Evolutionary conservation across 1,140 invertebrate genomes (phyloP).

Genomic region (Papilio dardanus): DNA sequence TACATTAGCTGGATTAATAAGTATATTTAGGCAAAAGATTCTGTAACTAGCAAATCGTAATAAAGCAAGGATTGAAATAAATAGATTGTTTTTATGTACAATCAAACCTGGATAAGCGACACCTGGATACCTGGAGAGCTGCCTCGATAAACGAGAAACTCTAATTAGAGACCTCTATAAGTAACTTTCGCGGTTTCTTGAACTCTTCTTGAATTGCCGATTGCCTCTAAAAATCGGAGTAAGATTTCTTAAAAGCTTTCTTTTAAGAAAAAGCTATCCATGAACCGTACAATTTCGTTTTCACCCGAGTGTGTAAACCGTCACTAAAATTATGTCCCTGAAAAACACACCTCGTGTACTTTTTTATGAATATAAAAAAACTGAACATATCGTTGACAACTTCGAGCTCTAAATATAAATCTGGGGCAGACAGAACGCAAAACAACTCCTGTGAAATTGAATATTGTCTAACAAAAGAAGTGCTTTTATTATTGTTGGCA

Average conservation of each 20-base stretch:
- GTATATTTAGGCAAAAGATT: not conserved
- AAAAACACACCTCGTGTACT: not conserved
- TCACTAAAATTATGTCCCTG: not conserved
- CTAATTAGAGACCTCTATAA: no score
- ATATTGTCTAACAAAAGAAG: slow-evolving; percentile 7
- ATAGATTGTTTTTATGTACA: not conserved
- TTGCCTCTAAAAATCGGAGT: not conserved
- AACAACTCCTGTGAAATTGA: not conserved
- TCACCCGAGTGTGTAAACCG: not conserved
- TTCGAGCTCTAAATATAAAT: slow-evolving; percentile 13
- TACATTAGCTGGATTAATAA: not conserved
- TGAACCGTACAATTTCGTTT: not conserved
- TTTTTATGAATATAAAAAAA: not conserved
- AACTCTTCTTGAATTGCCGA: no score
- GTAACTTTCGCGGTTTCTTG: no score
- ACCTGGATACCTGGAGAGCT: no score
- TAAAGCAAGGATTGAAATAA: not conserved
- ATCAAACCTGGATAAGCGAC: no score
- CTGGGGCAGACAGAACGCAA: not conserved
- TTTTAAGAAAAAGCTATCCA: no score
- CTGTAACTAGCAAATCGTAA: not conserved
- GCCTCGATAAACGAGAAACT: no score
- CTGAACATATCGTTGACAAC: not conserved
- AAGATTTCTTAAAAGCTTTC: not conserved
- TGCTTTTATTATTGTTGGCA: slow-evolving; percentile 13